Evolutionary conservation across 1,140 invertebrate species (phyloP).

Genomic region (Lutraria rhynchaena): DNA sequence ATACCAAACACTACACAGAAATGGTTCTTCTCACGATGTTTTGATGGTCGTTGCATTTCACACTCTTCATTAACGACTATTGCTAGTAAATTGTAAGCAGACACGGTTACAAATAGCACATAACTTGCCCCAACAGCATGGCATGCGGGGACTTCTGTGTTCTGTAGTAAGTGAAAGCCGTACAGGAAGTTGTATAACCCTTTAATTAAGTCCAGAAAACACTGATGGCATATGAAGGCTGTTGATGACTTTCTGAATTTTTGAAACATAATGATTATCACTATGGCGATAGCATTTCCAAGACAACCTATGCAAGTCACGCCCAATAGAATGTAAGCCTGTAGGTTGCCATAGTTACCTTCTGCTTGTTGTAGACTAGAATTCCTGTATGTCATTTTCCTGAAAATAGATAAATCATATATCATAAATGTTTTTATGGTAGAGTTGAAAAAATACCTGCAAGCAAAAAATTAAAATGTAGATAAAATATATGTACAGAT

Average conservation of each 20-base stretch:
- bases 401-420: conserved; percentile 4
- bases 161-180: conserved; percentile 89
- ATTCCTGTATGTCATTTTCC: not conserved
- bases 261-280: conserved; percentile 84
- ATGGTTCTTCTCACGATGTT: conserved; percentile 68
- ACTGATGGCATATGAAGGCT: conserved; percentile 78
- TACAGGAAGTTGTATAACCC: conserved; percentile 73
- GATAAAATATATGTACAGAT: too few relatives aligned
- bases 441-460: not conserved
- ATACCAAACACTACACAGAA: conserved; percentile 95
- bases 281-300: conserved; percentile 91
- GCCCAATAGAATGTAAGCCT: conserved; percentile 89
- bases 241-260: conserved; percentile 72
- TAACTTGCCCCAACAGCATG: conserved; percentile 95
- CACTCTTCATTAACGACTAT: conserved; percentile 95
- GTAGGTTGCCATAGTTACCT: not conserved
- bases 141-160: conserved; percentile 92
- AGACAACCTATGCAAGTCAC: conserved; percentile 91
- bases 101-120: conserved; percentile 93
- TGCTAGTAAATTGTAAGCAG: conserved; percentile 95
- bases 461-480: too few relatives aligned
- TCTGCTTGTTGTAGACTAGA: not conserved
- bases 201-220: conserved; percentile 75
- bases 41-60: conserved; percentile 87
- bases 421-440: conserved; percentile 19